These are phyloP conservation scores for Turritopsis dohrnii DNA, from an alignment of 30 jellyfish, hydroid and myxozoan genomes.

Conservation along the genomic window DNA sequence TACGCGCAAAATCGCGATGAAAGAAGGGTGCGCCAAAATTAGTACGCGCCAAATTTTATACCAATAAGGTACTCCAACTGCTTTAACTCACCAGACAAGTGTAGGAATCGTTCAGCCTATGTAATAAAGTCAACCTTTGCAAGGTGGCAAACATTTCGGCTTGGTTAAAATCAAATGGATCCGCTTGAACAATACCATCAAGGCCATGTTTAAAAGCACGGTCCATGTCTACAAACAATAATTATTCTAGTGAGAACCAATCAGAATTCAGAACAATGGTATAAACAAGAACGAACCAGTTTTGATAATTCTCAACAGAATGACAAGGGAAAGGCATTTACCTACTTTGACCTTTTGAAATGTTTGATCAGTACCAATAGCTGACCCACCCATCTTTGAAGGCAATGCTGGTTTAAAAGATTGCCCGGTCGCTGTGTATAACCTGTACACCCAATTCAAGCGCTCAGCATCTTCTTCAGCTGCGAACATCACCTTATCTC, in stretches of 20 bases:
- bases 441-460: constrained; percentile 71
- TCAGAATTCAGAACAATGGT: not conserved
- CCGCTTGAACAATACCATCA: constrained; percentile 90
- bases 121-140: constrained; percentile 74
- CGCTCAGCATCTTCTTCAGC: constrained; percentile 87
- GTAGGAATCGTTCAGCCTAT: constrained; percentile 85
- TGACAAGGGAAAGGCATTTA: not conserved
- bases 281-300: no score
- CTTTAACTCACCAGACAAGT: constrained; percentile 72
- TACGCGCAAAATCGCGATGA: no score
- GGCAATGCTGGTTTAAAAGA: constrained; percentile 86
- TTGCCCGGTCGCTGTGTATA: constrained; percentile 92
- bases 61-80: no score
- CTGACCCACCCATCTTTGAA: constrained; percentile 29
- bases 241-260: not conserved
- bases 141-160: constrained; percentile 52
- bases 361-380: constrained; percentile 20
- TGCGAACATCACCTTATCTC: constrained; percentile 73
- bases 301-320: not conserved
- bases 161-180: constrained; percentile 64
- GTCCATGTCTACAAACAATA: constrained; percentile 54
- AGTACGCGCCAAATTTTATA: no score
- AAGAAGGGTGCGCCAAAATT: no score
- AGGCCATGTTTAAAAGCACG: constrained; percentile 85
- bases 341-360: constrained; percentile 40